phyloP scores from a whole-genome alignment of 2,888 invertebrate genomes.

The Drepanosiphum platanoidis region DNA sequence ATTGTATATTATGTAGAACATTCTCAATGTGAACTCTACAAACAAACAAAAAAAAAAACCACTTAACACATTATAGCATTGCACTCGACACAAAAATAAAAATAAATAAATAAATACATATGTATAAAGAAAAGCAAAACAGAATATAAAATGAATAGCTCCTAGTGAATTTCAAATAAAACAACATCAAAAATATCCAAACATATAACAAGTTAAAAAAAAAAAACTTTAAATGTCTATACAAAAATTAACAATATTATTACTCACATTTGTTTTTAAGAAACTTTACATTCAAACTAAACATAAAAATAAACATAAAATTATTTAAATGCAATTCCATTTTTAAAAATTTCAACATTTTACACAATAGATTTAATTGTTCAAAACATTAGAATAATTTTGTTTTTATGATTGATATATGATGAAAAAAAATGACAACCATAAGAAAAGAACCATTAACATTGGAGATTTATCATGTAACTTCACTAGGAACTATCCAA shows the following conservation, averaged over 20 bases:
- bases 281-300: slow-evolving; percentile 41
- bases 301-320: slow-evolving; percentile 45
- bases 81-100: slow-evolving; percentile 53
- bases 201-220: slow-evolving; percentile 37
- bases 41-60: slow-evolving; percentile 54
- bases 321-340: slow-evolving; percentile 36
- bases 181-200: slow-evolving; percentile 33
- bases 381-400: slow-evolving; percentile 23
- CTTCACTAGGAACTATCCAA: slow-evolving; percentile 52
- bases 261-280: slow-evolving; percentile 27
- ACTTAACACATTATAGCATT: slow-evolving; percentile 57
- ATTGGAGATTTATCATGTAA: slow-evolving; percentile 37
- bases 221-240: slow-evolving; percentile 28
- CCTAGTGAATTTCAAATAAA: slow-evolving; percentile 50
- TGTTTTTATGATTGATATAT: not conserved
- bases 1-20: slow-evolving; percentile 58
- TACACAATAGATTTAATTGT: slow-evolving; percentile 24
- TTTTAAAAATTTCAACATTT: slow-evolving; percentile 33
- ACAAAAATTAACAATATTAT: slow-evolving; percentile 51
- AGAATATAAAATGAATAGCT: slow-evolving; percentile 51
- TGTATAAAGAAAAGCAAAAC: slow-evolving; percentile 49
- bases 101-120: slow-evolving; percentile 57
- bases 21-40: slow-evolving; percentile 48
- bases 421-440: slow-evolving; percentile 10
- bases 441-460: not conserved